Conservation (phyloP, 1,140 invertebrate species). For the Lucilia sericata region DNA sequence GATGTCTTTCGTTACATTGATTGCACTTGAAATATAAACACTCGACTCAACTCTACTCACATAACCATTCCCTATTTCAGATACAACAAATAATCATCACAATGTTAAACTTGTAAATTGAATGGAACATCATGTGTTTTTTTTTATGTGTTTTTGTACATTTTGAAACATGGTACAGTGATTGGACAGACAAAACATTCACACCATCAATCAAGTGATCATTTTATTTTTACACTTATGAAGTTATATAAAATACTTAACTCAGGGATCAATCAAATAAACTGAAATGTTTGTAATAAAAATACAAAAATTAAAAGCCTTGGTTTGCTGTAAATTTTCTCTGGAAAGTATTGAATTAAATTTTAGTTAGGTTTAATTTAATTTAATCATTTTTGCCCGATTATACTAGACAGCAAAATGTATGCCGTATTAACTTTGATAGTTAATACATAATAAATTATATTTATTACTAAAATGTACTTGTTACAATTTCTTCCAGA, state of each 20-base stretch:
- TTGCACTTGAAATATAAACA: conserved; percentile 9
- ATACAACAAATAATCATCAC: background rate
- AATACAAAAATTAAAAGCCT: no score
- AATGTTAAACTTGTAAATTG: background rate
- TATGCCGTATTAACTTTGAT: no score
- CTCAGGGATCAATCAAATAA: no score
- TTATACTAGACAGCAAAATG: no score
- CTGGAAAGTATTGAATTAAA: no score
- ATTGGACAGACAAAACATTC: background rate
- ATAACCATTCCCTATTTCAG: background rate
- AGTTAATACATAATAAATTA: no score
- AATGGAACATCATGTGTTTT: background rate
- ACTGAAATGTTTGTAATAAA: no score
- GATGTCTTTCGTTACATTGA: conserved; percentile 27
- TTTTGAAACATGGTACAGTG: background rate
- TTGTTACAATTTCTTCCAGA: no score
- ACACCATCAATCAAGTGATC: conserved; percentile 33
- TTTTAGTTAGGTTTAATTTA: no score
- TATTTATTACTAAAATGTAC: no score
- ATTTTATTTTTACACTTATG: background rate
- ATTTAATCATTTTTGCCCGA: no score
- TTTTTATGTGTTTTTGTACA: conserved; percentile 2
- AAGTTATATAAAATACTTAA: background rate
- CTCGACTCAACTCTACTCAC: background rate
- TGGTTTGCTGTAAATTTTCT: no score